A percentile compares a stretch with the other conserved stretches of the same genome.
phyloP scores from a whole-genome alignment of 2,113 vertebrate species.

The Stegostoma tigrinum region DNA sequence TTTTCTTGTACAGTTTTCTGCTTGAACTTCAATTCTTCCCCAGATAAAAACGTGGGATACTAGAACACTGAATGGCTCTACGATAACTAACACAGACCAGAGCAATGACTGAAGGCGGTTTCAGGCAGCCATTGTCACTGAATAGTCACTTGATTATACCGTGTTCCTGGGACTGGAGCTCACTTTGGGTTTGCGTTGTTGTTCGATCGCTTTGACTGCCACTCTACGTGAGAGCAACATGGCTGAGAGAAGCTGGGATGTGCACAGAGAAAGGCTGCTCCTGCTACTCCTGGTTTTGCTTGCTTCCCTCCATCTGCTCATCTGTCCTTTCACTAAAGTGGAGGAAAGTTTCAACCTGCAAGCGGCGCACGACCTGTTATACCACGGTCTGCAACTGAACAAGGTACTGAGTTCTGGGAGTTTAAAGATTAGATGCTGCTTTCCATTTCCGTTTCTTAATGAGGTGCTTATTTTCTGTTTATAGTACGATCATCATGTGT shows the following conservation, averaged over 20 bases:
- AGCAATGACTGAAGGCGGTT: not conserved
- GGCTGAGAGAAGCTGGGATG: constrained; percentile 58
- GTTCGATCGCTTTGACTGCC: not conserved
- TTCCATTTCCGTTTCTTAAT: not conserved
- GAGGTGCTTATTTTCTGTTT: constrained; percentile 39
- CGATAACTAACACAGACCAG: not conserved
- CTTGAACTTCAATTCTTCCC: not conserved
- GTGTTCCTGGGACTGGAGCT: not conserved
- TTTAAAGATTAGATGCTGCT: not conserved
- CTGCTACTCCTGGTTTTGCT: constrained; percentile 59
- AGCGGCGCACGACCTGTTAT: constrained; percentile 83
- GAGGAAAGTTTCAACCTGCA: constrained; percentile 95
- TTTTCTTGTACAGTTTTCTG: not conserved
- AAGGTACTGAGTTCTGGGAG: constrained; percentile 55
- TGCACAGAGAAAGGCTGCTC: constrained; percentile 43
- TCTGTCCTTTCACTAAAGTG: constrained; percentile 88
- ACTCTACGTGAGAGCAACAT: constrained; percentile 47
- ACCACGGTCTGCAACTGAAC: constrained; percentile 70
- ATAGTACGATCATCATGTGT: constrained; percentile 91
- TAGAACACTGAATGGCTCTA: not conserved
- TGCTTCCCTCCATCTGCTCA: constrained; percentile 63
- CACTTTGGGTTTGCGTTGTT: not conserved
- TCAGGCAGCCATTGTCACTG: not conserved
- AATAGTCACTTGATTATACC: not conserved
- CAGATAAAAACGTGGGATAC: not conserved